Evolutionary conservation across 2,797 vertebrate genomes (phyloP).

Genomic region (Microctenopoma steveboyesi): DNA sequence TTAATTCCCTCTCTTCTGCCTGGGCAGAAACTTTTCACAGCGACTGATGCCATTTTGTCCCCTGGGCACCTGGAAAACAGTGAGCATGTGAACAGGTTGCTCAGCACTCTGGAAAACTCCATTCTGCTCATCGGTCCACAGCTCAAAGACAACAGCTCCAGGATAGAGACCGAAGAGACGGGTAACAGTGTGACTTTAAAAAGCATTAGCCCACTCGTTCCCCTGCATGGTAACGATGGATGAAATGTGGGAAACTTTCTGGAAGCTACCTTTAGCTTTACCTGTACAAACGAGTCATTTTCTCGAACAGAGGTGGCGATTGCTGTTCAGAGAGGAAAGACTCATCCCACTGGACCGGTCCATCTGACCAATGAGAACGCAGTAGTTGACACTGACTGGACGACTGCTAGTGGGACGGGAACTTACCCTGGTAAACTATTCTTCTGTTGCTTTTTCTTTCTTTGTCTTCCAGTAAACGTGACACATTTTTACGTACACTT

Average conservation of each 20-base stretch:
- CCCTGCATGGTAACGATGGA: neutral
- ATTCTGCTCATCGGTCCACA: slow-evolving; percentile 75
- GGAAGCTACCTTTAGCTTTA: neutral
- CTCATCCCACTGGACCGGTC: slow-evolving; percentile 70
- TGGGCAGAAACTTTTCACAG: slow-evolving; percentile 67
- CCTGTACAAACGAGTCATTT: neutral
- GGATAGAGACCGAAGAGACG: slow-evolving; percentile 50
- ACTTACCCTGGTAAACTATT: slow-evolving; percentile 73
- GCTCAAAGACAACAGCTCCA: slow-evolving; percentile 59
- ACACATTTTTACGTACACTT: neutral
- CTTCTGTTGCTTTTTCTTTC: neutral
- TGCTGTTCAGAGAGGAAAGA: slow-evolving; percentile 57
- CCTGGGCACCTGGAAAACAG: slow-evolving; percentile 4
- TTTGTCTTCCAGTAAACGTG: neutral
- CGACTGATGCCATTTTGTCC: slow-evolving; percentile 40
- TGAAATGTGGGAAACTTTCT: neutral
- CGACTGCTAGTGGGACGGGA: slow-evolving; percentile 66
- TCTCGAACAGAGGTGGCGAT: slow-evolving; percentile 68
- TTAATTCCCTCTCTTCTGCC: neutral
- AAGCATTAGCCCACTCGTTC: neutral
- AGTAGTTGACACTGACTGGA: slow-evolving; percentile 76
- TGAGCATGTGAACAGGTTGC: slow-evolving; percentile 56
- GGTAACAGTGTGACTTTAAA: slow-evolving; percentile 48
- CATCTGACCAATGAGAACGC: slow-evolving; percentile 65
- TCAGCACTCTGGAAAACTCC: slow-evolving; percentile 65